phyloP scores from a whole-genome alignment of 2,888 invertebrate genomes.

The Himalopsyche kuldschensis region DNA sequence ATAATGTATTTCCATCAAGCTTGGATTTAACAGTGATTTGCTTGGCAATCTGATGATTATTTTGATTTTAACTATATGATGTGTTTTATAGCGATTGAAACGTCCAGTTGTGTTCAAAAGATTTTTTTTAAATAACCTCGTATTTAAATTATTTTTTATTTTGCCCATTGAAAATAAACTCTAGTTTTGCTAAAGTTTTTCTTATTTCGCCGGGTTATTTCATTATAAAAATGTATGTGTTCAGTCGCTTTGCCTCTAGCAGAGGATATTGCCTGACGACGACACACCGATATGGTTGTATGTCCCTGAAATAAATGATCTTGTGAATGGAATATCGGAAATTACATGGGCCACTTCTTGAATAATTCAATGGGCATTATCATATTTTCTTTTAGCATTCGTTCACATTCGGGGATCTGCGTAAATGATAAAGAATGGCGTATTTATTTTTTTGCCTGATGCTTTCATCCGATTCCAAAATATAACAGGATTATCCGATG shows the following conservation, averaged over 20 bases:
- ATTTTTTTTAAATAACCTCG: no score
- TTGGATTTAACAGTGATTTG: no score
- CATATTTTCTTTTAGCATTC: conserved; percentile 22
- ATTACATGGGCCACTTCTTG: conserved; percentile 31
- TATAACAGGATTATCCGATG: background rate
- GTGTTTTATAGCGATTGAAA: no score
- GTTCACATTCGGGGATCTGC: conserved; percentile 8
- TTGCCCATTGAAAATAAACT: no score
- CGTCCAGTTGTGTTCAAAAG: no score
- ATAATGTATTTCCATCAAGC: no score
- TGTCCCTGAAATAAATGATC: conserved; percentile 20
- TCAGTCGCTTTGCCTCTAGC: background rate
- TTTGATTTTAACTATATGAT: no score
- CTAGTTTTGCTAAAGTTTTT: no score
- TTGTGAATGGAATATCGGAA: conserved; percentile 31
- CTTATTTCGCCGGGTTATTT: background rate
- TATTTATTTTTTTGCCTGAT: conserved; percentile 14
- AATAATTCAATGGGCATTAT: conserved; percentile 36
- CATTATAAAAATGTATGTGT: background rate
- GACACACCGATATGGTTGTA: background rate
- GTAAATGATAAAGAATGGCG: conserved; percentile 8
- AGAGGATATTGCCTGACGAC: background rate
- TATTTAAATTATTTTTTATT: no score
- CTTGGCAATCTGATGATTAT: no score
- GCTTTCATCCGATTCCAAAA: background rate